phyloP scores from a whole-genome alignment of 2,113 vertebrate species.

The Columba janthina region DNA sequence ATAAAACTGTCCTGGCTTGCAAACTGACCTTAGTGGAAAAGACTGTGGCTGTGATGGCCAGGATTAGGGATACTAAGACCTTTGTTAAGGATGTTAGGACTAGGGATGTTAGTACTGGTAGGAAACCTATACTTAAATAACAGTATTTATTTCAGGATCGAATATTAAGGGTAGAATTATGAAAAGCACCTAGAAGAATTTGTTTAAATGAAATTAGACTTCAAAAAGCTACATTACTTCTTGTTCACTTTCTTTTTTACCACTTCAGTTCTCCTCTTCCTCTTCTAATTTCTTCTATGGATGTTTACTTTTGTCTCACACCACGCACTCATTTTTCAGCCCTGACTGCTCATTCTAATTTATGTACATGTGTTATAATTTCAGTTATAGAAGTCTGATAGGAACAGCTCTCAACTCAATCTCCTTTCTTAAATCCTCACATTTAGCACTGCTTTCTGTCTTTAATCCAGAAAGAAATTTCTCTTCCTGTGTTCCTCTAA shows the following conservation, averaged over 20 bases:
- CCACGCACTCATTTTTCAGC: neutral
- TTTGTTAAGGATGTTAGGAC: neutral
- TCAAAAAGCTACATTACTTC: neutral
- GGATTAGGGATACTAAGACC: neutral
- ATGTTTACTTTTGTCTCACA: neutral
- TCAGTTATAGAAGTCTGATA: neutral
- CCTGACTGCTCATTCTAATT: neutral
- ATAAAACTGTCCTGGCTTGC: neutral
- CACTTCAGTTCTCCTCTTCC: neutral
- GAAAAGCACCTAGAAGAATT: neutral
- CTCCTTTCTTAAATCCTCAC: neutral
- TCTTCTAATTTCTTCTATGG: neutral
- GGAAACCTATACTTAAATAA: neutral
- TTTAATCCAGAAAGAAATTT: neutral
- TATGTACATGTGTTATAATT: neutral
- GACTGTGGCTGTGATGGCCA: neutral
- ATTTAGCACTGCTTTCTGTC: neutral
- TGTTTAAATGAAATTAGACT: neutral
- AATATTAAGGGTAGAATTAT: neutral
- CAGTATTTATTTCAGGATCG: neutral
- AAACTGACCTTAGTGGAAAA: neutral
- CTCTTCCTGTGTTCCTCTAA: neutral
- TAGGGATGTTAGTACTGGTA: neutral
- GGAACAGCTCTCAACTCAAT: neutral
- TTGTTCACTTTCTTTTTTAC: neutral